Evolutionary conservation across 2,888 invertebrate species (phyloP).

Genomic region (Xanthorhoe designata): DNA sequence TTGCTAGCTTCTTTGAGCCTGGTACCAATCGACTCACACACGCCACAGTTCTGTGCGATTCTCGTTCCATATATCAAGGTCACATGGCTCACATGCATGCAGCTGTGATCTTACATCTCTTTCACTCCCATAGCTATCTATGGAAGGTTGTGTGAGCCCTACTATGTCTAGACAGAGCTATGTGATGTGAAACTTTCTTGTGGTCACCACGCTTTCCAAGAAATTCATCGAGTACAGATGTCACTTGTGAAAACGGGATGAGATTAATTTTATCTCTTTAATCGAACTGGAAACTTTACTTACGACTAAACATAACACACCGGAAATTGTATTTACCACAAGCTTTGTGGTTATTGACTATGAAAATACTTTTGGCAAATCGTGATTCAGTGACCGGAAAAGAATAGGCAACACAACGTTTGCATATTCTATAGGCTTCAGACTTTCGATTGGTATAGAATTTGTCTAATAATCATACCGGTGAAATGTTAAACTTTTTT

Average conservation of each 20-base stretch:
- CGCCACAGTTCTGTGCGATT: slow-evolving; percentile 64
- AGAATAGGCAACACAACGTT: too few species aligned
- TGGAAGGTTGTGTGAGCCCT: slow-evolving; percentile 53
- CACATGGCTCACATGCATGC: slow-evolving; percentile 70
- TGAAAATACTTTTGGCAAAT: too few species aligned
- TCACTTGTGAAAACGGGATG: slow-evolving; percentile 40
- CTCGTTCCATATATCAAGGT: slow-evolving; percentile 78
- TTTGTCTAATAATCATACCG: too few species aligned
- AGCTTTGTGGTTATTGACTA: too few species aligned
- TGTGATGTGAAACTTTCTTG: slow-evolving; percentile 70
- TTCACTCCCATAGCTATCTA: slow-evolving; percentile 52
- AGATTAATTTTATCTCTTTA: slow-evolving; percentile 5
- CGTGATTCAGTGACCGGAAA: too few species aligned
- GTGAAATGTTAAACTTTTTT: too few species aligned
- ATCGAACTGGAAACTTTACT: background rate
- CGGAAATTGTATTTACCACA: too few species aligned
- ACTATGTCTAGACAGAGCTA: slow-evolving; percentile 63
- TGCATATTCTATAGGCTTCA: too few species aligned
- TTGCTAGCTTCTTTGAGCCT: slow-evolving; percentile 66
- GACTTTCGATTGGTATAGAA: too few species aligned
- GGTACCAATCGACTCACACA: slow-evolving; percentile 74
- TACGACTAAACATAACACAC: too few species aligned
- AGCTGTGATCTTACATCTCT: slow-evolving; percentile 58
- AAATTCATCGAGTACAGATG: slow-evolving; percentile 52
- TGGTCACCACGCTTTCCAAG: slow-evolving; percentile 62